Percentiles rank a stretch among this genome's conserved stretches.
Conservation (phyloP, 2,888 invertebrate species). For the Trachelus iudaicus region DNA sequence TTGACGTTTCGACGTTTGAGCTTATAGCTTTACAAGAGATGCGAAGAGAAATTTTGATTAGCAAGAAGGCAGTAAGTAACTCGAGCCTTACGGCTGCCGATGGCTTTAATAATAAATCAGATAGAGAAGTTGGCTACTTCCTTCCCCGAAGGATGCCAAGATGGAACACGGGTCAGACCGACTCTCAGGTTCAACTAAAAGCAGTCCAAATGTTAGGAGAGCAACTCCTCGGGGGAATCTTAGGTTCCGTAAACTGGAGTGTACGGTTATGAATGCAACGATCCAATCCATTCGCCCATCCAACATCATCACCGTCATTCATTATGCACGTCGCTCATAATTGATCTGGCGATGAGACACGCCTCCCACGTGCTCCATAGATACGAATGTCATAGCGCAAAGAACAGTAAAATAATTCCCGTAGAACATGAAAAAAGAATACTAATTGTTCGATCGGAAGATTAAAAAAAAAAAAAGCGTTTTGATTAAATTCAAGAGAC, state of each 20-base stretch:
- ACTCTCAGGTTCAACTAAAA: too few relatives aligned
- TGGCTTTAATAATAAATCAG: conserved; percentile 62
- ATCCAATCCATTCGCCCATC: conserved; percentile 36
- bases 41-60: too few relatives aligned
- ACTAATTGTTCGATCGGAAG: background rate
- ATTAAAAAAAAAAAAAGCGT: too few relatives aligned
- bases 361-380: too few relatives aligned
- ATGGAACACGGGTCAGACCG: background rate
- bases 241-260: conserved; percentile 52
- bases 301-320: conserved; percentile 30
- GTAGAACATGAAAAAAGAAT: background rate
- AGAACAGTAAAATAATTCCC: too few relatives aligned
- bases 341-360: conserved; percentile 43
- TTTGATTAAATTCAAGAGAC: background rate
- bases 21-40: too few relatives aligned
- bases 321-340: conserved; percentile 58
- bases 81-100: conserved; percentile 6
- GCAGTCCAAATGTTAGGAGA: too few relatives aligned
- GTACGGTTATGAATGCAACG: conserved; percentile 20
- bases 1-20: too few relatives aligned
- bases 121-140: conserved; percentile 57
- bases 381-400: too few relatives aligned
- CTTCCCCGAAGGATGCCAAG: conserved; percentile 48
- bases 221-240: conserved; percentile 52
- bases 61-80: too few relatives aligned